Conservation (phyloP, 2,797 vertebrate genomes). For the Pantherophis alleghaniensis region DNA sequence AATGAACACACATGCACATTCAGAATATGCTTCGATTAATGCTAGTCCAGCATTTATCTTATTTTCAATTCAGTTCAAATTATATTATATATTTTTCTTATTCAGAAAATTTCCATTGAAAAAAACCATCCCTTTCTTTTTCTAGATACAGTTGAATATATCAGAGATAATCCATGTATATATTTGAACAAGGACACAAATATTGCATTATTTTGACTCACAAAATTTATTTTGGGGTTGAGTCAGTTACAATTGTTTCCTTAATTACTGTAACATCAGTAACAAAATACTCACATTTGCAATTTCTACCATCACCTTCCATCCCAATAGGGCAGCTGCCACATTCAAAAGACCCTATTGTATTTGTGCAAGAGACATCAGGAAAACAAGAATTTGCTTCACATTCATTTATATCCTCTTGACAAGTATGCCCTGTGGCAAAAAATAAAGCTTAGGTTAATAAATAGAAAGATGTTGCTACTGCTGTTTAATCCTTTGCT, state of each 20-base stretch:
- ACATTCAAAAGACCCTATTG: constrained; percentile 76
- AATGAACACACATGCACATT: neutral
- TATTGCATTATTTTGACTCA: neutral
- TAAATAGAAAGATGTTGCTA: constrained; percentile 35
- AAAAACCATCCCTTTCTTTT: neutral
- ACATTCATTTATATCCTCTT: constrained; percentile 79
- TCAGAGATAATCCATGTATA: neutral
- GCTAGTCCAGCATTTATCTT: neutral
- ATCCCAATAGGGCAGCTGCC: constrained; percentile 76
- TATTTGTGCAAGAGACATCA: constrained; percentile 73
- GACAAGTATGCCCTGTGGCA: constrained; percentile 71
- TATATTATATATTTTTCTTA: neutral
- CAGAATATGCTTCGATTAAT: neutral
- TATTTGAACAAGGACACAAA: neutral
- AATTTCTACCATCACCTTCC: constrained; percentile 76
- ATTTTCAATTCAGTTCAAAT: neutral
- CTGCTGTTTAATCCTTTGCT: constrained; percentile 44
- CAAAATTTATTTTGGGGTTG: neutral
- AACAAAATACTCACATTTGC: constrained; percentile 67
- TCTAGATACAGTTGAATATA: neutral
- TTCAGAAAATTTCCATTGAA: neutral
- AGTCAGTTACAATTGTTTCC: neutral
- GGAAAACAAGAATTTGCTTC: constrained; percentile 74
- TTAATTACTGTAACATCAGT: neutral
- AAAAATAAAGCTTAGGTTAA: constrained; percentile 47